These are phyloP conservation scores for Amiota mariae DNA, from an alignment of 2,888 invertebrate species.

Conservation along the genomic window DNA sequence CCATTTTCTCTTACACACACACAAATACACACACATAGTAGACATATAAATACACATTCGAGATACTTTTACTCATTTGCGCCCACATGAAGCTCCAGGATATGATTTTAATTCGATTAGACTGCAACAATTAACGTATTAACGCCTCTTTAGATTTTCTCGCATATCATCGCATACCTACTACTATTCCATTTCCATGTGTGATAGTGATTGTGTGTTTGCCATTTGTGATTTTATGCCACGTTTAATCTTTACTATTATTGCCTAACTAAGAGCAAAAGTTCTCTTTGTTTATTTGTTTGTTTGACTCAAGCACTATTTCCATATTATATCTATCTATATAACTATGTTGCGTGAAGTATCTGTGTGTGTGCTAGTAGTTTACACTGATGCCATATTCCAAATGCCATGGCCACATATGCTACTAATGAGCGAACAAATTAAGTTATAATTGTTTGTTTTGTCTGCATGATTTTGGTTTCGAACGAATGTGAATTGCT, in stretches of 20 bases:
- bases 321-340: conserved; percentile 16
- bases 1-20: conserved; percentile 38
- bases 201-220: conserved; percentile 23
- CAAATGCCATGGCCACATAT: conserved; percentile 50
- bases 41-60: background rate
- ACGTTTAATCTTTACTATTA: conserved; percentile 25
- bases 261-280: background rate
- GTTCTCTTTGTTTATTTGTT: conserved; percentile 1
- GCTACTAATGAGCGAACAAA: conserved; percentile 67
- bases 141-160: conserved; percentile 71
- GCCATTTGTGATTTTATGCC: conserved; percentile 25
- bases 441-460: conserved; percentile 65
- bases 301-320: background rate
- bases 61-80: conserved; percentile 27
- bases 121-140: conserved; percentile 74
- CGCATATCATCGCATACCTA: too few relatives aligned
- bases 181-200: conserved; percentile 19
- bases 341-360: background rate
- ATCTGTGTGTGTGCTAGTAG: conserved; percentile 37
- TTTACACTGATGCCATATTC: conserved; percentile 41
- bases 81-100: conserved; percentile 53
- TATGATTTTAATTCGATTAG: conserved; percentile 74
- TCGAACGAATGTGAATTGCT: conserved; percentile 7
- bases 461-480: conserved; percentile 47
- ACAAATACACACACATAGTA: conserved; percentile 26